phyloP scores from a whole-genome alignment of 2,113 vertebrate genomes.

The Siniperca chuatsi region DNA sequence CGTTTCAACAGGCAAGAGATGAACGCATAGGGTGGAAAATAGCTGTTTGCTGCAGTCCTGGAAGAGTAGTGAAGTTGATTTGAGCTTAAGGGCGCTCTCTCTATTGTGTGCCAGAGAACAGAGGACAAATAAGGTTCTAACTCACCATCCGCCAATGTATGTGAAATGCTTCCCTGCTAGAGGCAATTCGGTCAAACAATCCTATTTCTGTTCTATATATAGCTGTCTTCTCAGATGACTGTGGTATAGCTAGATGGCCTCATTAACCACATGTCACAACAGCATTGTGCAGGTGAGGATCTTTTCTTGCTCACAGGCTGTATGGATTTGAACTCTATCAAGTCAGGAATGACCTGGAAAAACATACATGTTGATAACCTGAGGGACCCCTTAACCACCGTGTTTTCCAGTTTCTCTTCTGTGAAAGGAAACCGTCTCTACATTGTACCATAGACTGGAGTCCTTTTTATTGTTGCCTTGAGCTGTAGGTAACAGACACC shows the following conservation, averaged over 20 bases:
- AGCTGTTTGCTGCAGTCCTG: conserved; percentile 37
- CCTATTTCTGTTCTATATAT: conserved; percentile 72
- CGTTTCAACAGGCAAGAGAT: conserved; percentile 45
- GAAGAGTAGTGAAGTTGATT: conserved; percentile 38
- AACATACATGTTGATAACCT: conserved; percentile 63
- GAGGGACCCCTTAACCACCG: conserved; percentile 41
- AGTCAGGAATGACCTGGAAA: conserved; percentile 64
- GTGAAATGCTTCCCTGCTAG: conserved; percentile 61
- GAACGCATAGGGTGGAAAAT: conserved; percentile 54
- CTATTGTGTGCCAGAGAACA: conserved; percentile 66
- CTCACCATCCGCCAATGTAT: conserved; percentile 42
- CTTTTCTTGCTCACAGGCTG: conserved; percentile 53
- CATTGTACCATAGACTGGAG: conserved; percentile 16
- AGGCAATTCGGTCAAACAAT: conserved; percentile 77
- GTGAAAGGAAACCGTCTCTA: conserved; percentile 50
- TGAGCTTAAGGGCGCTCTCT: conserved; percentile 51
- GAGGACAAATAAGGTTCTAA: conserved; percentile 63
- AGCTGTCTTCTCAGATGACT: conserved; percentile 71
- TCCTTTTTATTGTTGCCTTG: conserved; percentile 39
- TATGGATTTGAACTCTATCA: conserved; percentile 73
- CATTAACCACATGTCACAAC: conserved; percentile 77
- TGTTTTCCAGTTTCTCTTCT: conserved; percentile 62
- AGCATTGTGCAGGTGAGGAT: conserved; percentile 72
- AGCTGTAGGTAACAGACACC: conserved; percentile 38
- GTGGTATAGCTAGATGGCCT: conserved; percentile 63